phyloP scores from a whole-genome alignment of 2,888 invertebrate species.

The Apomyelois bistriatella region DNA sequence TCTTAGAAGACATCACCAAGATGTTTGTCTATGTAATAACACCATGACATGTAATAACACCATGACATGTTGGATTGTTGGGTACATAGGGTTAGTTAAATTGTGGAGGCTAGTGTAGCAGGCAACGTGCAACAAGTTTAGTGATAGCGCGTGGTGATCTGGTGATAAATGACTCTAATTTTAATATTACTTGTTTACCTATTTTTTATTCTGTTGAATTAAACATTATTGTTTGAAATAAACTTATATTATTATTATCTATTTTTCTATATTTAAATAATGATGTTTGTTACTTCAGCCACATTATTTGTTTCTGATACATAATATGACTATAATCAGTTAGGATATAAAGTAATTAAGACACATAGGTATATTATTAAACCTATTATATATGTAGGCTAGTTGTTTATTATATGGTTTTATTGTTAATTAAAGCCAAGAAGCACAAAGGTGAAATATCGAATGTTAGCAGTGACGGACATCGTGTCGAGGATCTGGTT shows the following conservation, averaged over 20 bases:
- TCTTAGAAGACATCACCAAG: slow-evolving; percentile 53
- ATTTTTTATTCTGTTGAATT: neutral
- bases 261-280: too few species aligned
- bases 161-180: slow-evolving; percentile 1
- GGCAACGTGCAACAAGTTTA: neutral
- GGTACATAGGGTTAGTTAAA: slow-evolving; percentile 48
- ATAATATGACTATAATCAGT: too few species aligned
- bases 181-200: neutral
- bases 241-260: too few species aligned
- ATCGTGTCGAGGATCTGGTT: slow-evolving; percentile 48
- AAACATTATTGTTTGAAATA: too few species aligned
- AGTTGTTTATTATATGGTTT: slow-evolving; percentile 19
- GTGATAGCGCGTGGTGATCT: slow-evolving; percentile 1
- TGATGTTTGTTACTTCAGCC: too few species aligned
- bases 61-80: slow-evolving; percentile 44
- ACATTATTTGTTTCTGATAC: too few species aligned
- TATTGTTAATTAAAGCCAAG: slow-evolving; percentile 71
- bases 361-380: neutral
- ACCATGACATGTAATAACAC: slow-evolving; percentile 39
- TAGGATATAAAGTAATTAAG: too few species aligned
- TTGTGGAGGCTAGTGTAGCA: slow-evolving; percentile 29
- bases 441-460: slow-evolving; percentile 67
- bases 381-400: neutral
- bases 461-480: slow-evolving; percentile 55
- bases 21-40: slow-evolving; percentile 39